Percentiles rank a stretch among this genome's conserved stretches.
phyloP scores from a whole-genome alignment of 2,888 invertebrate genomes.

The Dasypogon diadema region DNA sequence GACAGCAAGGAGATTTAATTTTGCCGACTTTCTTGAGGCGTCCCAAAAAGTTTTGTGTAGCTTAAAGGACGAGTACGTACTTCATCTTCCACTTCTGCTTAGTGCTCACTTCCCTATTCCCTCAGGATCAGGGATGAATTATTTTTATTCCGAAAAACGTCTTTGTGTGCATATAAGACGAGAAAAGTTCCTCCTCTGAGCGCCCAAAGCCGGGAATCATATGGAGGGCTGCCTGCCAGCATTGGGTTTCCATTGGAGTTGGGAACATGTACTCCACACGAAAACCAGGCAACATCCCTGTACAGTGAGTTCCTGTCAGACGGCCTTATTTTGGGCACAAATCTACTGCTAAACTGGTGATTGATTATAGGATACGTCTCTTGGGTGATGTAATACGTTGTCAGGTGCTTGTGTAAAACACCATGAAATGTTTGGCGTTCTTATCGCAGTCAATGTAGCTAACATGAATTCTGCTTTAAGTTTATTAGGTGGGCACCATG shows the following conservation, averaged over 20 bases:
- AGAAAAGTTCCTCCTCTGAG: background rate
- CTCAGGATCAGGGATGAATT: constrained; percentile 5
- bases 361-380: background rate
- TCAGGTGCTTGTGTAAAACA: background rate
- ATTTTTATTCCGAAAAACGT: constrained; percentile 11
- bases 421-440: background rate
- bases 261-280: background rate
- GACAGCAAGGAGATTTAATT: constrained; percentile 50
- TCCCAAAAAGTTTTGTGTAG: constrained; percentile 39
- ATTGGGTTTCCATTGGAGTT: background rate
- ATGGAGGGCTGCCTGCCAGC: background rate
- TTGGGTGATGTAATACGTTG: background rate
- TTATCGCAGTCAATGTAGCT: background rate
- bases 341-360: background rate
- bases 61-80: constrained; percentile 27
- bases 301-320: background rate
- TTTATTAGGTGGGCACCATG: background rate
- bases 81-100: constrained; percentile 21
- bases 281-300: background rate
- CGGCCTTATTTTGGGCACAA: background rate
- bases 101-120: background rate
- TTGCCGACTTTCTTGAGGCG: constrained; percentile 41
- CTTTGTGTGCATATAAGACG: constrained; percentile 14
- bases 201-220: background rate
- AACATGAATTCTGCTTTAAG: too few species aligned